Conservation (phyloP, 2,113 vertebrate genomes). For the Pelmatolapia mariae region DNA sequence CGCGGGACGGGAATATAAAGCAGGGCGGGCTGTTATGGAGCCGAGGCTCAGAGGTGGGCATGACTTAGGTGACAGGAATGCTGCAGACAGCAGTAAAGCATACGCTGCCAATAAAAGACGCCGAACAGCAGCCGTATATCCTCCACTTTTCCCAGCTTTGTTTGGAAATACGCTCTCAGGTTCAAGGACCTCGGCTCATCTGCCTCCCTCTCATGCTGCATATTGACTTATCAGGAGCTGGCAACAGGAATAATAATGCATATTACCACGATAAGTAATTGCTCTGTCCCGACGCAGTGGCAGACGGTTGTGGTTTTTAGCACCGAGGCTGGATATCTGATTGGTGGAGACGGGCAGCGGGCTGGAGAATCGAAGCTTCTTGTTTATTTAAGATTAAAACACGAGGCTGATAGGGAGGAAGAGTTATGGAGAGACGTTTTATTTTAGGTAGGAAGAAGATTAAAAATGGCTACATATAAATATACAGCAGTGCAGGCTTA, state of each 20-base stretch:
- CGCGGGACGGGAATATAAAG: conserved; percentile 88
- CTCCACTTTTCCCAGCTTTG: background rate
- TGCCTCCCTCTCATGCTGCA: conserved; percentile 12
- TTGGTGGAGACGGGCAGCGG: background rate
- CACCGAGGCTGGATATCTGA: background rate
- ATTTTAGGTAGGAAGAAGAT: background rate
- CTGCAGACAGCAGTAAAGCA: conserved; percentile 83
- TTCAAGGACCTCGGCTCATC: conserved; percentile 66
- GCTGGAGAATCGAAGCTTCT: background rate
- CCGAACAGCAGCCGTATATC: conserved; percentile 80
- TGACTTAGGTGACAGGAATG: conserved; percentile 84
- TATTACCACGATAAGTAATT: conserved; percentile 65
- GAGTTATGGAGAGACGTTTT: conserved; percentile 32
- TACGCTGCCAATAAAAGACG: conserved; percentile 74
- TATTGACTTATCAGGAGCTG: conserved; percentile 63
- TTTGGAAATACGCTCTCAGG: conserved; percentile 22
- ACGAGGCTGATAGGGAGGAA: conserved; percentile 17
- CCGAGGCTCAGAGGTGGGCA: conserved; percentile 85
- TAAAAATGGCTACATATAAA: background rate
- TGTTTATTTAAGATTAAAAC: conserved; percentile 42
- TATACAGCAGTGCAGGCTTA: background rate
- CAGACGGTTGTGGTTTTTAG: conserved; percentile 34
- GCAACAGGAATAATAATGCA: conserved; percentile 64
- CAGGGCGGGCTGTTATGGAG: conserved; percentile 78
- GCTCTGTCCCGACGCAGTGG: conserved; percentile 42